A percentile compares a stretch with the other conserved stretches of the same genome.
phyloP scores from a whole-genome alignment of 2,113 vertebrate genomes.

The Pelusios castaneus region DNA sequence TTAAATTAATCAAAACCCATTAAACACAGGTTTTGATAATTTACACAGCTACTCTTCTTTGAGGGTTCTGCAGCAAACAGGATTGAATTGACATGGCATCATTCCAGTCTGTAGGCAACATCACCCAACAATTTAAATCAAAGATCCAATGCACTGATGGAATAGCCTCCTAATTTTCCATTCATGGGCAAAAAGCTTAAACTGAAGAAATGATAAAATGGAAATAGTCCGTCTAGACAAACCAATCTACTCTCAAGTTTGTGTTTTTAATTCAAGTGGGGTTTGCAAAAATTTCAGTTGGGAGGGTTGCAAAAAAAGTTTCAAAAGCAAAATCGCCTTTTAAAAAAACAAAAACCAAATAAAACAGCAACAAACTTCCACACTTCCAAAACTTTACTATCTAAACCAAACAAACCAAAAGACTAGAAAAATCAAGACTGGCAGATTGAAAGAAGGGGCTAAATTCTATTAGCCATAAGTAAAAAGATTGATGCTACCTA shows the following conservation, averaged over 20 bases:
- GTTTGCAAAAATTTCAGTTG: too few relatives aligned
- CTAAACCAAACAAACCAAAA: neutral
- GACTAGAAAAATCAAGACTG: neutral
- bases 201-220: neutral
- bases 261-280: neutral
- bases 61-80: neutral
- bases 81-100: neutral
- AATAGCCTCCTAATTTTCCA: neutral
- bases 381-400: neutral
- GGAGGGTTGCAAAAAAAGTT: neutral
- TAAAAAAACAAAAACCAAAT: neutral
- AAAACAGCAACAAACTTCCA: neutral
- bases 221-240: neutral
- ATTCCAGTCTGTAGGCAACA: neutral
- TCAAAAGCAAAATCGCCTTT: constrained; percentile 9
- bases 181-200: neutral
- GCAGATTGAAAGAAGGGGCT: neutral
- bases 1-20: neutral
- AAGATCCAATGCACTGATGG: neutral
- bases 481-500: neutral
- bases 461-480: neutral
- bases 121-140: constrained; percentile 23
- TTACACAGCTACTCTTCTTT: neutral
- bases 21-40: neutral
- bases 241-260: neutral